phyloP scores from a whole-genome alignment of 2,797 vertebrate genomes.

The Pseudocheirus occidentalis region DNA sequence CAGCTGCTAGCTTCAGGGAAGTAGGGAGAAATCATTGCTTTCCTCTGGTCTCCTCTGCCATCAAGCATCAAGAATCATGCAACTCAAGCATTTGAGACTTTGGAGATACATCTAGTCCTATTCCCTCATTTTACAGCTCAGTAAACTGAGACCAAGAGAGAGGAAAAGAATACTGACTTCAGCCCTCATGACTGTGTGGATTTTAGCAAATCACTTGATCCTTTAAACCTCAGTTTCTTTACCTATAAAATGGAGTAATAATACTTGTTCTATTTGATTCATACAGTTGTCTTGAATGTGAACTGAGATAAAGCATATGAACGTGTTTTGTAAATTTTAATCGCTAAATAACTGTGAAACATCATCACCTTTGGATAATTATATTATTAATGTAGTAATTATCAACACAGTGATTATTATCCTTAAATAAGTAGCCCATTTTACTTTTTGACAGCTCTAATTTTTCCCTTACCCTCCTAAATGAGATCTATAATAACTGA shows the following conservation, averaged over 20 bases:
- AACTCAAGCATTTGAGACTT: not conserved
- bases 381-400: not conserved
- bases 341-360: not conserved
- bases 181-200: not conserved
- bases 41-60: not conserved
- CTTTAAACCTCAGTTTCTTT: not conserved
- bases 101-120: not conserved
- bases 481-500: not conserved
- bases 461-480: not conserved
- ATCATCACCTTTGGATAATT: not conserved
- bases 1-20: not conserved
- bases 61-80: not conserved
- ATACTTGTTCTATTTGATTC: not conserved
- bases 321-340: not conserved
- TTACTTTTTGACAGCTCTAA: not conserved
- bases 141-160: not conserved
- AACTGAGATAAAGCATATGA: not conserved
- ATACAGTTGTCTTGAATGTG: not conserved
- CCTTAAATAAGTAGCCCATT: not conserved
- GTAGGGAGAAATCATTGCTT: not conserved
- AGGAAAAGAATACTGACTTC: not conserved
- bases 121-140: not conserved
- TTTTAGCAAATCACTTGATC: not conserved
- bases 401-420: not conserved
- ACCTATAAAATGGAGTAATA: not conserved